Base-by-base conservation (phyloP, 1,140 invertebrate genomes). In the Trichonephila inaurata region DNA sequence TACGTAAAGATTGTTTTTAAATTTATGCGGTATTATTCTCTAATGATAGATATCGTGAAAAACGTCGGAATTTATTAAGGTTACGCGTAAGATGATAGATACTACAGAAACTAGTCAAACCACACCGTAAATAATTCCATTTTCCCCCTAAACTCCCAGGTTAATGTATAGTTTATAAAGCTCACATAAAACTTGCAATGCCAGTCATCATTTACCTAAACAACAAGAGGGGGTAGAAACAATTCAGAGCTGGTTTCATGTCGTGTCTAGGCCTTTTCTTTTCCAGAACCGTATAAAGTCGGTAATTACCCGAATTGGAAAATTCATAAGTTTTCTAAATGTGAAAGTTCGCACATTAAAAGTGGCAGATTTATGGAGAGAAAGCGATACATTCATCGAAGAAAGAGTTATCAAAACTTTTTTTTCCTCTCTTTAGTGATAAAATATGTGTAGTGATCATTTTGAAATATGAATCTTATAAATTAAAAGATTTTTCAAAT, bases 281-380 rank as follows among this genome's bases (percentile, higher is more conserved):
- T 77, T 16, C 72, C 28, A 77, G 3, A 2, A 18, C n/a, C 28
- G 28, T 6, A 19, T 18, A 28, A 19, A 77, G 16, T 18, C 28
- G 19, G 16, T 77, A 77, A 77, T 77, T 77, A 77, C 18, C 7
- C 18, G 72, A 40, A 77, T 77, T 33, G 7, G 10, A 40, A 40
- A 77, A 77, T 19, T 6, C 33, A 40, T 18, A 28, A 18, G 14
- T 77, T 18, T 77, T 77, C 28, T 69, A 3, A 24, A 69, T 24
- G 66, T 69, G 66, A 69, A 69, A 69, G 66, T 69, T 69, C 66
- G 12, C 66, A 24, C n/a, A 28, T 69, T 69, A 69, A 69, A 69
- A 69, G 7, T 82, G 77, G 18, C 33, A 33, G 77, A 82, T 51
- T 44, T 62, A 33, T 21, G 14, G 21, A 60, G 51, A 14, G n/a